These are phyloP conservation scores for Cliona cf. orientalis DNA, from an alignment of 37 sponge, comb jelly and placozoan species.

Conservation along the genomic window DNA sequence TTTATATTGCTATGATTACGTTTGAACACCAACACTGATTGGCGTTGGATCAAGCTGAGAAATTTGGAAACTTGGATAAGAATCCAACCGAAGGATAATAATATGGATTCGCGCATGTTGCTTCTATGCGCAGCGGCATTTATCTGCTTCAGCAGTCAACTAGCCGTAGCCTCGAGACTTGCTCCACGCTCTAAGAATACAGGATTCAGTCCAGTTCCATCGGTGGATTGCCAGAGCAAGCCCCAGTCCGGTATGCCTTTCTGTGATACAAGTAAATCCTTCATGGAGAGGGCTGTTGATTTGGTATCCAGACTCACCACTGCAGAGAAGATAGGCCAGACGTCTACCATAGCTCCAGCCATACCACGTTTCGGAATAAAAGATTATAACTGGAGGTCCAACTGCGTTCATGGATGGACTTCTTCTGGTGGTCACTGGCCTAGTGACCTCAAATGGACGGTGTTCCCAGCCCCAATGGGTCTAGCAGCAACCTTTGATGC, in stretches of 20 bases:
- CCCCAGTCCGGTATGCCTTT: constrained; percentile 67
- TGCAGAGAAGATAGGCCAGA: constrained; percentile 65
- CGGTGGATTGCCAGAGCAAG: constrained; percentile 65
- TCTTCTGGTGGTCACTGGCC: constrained; percentile 63
- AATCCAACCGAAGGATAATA: too few species aligned
- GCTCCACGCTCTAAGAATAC: not conserved
- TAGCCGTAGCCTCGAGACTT: not conserved
- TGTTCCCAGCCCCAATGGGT: constrained; percentile 81
- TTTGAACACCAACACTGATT: too few species aligned
- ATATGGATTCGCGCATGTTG: too few species aligned
- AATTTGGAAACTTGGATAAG: too few species aligned
- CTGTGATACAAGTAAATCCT: constrained; percentile 41
- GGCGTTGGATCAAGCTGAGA: too few species aligned
- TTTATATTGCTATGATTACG: too few species aligned
- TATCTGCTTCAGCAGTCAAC: too few species aligned
- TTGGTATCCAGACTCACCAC: constrained; percentile 55
- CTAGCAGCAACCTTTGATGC: constrained; percentile 74
- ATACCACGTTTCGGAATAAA: constrained; percentile 75
- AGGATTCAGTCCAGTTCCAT: constrained; percentile 41
- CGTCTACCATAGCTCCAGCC: constrained; percentile 78
- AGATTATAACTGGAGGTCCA: constrained; percentile 85
- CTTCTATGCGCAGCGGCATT: too few species aligned
- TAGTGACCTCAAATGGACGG: constrained; percentile 66
- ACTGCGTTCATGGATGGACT: constrained; percentile 83
- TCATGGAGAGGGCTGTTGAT: constrained; percentile 63